These are phyloP conservation scores for Stegostoma tigrinum DNA, from an alignment of 2,113 vertebrate species.

Conservation along the genomic window DNA sequence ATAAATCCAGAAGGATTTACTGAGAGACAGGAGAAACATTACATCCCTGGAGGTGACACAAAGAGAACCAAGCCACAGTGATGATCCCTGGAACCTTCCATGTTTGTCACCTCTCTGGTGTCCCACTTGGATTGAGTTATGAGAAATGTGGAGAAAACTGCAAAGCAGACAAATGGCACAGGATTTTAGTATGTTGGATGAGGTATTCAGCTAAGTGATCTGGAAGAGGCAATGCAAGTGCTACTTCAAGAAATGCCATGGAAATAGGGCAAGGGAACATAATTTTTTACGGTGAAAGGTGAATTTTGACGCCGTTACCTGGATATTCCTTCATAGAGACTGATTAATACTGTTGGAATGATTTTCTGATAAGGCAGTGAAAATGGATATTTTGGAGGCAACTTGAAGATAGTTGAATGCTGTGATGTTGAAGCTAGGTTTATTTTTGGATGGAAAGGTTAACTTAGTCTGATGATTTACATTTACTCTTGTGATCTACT, in stretches of 20 bases:
- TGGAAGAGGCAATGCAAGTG: background rate
- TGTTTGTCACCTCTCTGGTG: background rate
- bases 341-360: background rate
- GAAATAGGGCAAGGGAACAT: background rate
- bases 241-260: background rate
- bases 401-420: background rate
- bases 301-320: background rate
- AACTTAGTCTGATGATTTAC: background rate
- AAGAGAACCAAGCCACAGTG: background rate
- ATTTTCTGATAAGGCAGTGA: background rate
- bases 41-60: background rate
- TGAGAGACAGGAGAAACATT: background rate
- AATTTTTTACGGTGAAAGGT: background rate
- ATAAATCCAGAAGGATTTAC: slow-evolving; percentile 2
- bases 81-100: background rate
- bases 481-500: background rate
- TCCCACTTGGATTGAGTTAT: background rate
- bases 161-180: background rate
- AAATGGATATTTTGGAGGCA: background rate
- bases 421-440: background rate
- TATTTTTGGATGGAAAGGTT: background rate
- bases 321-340: background rate
- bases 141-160: background rate
- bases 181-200: background rate
- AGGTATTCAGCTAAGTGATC: background rate